These are phyloP conservation scores for Pavo muticus DNA, from an alignment of 2,113 vertebrate species.

Conservation along the genomic window DNA sequence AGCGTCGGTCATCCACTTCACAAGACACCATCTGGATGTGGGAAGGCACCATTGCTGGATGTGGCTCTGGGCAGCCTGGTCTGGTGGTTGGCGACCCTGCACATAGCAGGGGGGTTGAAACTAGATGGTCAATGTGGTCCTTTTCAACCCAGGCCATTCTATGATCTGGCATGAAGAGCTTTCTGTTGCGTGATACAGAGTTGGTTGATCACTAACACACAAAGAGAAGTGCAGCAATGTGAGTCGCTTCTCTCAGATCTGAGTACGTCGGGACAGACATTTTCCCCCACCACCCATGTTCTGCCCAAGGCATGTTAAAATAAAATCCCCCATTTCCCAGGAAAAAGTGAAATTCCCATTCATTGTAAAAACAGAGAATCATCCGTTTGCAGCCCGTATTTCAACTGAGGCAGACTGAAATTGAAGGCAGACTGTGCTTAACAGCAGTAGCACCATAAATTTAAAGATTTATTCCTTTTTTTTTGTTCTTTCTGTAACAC, in stretches of 20 bases:
- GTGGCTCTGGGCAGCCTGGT: too few relatives aligned
- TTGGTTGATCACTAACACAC: background rate
- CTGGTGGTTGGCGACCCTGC: too few relatives aligned
- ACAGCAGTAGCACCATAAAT: background rate
- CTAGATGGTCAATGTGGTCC: too few relatives aligned
- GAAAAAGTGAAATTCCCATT: background rate
- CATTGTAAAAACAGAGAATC: background rate
- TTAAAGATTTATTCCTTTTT: background rate
- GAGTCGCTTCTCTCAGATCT: background rate
- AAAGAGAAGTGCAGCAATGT: background rate
- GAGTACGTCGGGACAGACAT: background rate
- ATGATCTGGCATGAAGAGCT: background rate
- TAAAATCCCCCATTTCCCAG: background rate
- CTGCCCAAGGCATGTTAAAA: background rate
- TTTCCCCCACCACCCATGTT: background rate
- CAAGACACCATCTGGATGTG: background rate
- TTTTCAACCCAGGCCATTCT: too few relatives aligned
- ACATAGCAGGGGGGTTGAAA: too few relatives aligned
- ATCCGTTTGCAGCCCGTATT: background rate
- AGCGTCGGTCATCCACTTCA: background rate
- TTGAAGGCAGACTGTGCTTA: background rate
- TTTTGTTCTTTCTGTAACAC: background rate
- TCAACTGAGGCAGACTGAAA: background rate
- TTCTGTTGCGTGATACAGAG: background rate
- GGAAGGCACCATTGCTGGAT: too few relatives aligned